Evolutionary conservation across 2,888 invertebrate genomes (phyloP).

Genomic region (Gastracanthus pulcherrimus): DNA sequence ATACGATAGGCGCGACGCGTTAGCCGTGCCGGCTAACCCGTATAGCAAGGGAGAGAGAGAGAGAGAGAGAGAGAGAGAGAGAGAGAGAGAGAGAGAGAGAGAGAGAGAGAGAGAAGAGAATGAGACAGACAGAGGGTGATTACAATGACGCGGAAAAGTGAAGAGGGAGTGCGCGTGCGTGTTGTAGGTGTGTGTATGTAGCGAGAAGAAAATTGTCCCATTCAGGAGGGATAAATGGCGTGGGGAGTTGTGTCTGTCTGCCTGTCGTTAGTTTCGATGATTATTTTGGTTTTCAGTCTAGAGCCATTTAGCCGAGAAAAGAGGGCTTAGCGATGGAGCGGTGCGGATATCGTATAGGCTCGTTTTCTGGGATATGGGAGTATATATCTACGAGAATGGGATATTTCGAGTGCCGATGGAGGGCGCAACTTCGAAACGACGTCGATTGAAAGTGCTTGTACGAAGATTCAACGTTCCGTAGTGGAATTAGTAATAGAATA

Average conservation of each 20-base stretch:
- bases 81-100: neutral
- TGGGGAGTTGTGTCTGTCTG: neutral
- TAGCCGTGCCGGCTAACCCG: too few species aligned
- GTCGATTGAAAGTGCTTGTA: neutral
- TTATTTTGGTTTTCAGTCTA: neutral
- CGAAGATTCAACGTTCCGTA: neutral
- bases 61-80: neutral
- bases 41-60: neutral
- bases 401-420: neutral
- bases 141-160: neutral
- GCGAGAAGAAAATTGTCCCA: neutral
- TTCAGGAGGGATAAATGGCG: neutral
- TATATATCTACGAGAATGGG: neutral
- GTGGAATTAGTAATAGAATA: neutral
- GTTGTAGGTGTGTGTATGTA: too few species aligned
- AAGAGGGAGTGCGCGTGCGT: neutral
- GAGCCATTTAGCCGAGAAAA: neutral
- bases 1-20: too few species aligned
- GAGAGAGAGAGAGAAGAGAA: neutral
- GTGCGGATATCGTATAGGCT: neutral
- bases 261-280: neutral
- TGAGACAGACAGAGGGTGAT: neutral
- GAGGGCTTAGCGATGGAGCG: neutral
- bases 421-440: neutral
- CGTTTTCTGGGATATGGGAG: neutral